Evolutionary conservation across 2,113 vertebrate species (phyloP), one percentile per base, ranked within the genome.

Genomic region (Tragelaphus buxtoni): DNA sequence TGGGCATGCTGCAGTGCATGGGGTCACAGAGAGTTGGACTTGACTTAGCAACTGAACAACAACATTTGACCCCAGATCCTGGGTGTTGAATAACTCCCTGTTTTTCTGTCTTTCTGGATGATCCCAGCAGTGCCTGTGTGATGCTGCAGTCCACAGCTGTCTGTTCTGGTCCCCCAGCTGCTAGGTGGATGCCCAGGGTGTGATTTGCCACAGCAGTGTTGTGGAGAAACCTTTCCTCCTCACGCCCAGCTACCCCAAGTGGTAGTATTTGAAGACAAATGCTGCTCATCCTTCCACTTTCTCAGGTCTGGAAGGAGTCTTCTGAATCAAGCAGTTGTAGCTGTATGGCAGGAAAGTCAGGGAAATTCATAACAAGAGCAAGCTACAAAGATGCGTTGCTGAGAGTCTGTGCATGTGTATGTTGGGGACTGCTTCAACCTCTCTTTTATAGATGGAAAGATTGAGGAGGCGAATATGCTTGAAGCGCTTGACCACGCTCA

Each of bases 371-470:
- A 74, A 14, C 12, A 81, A 85, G 39, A 88, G 30, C 49, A n/a
- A 58, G 35, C 56, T 49, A 9, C 45, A 58, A 72, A 77, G 56
- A 65, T 58, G n/a, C 2, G 1, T 24, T 1, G 0, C 49, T 30
- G 9, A 90, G 85, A 80, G 35, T n/a, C 69, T 39, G n/a, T 42
- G 30, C 7, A 28, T 20, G 32, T 89, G 30, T 79, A 45, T 42
- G 30, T 4, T 60, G 22, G 30, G n/a, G 17, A 69, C 61, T 49
- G 26, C 32, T 56, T 74, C 56, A 30, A 69, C 17, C n/a, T 94
- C 76, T 72, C 20, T 89, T 95, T 77, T 72, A 65, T 55, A 85
- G 79, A 77, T 18, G 56, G 89, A 58, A 82, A 92, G 69, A 92
- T 2, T 2, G 51, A 93, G 77, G 22, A 42, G 39, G 65, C 6